Conservation (phyloP, 92 coral and sea anemone genomes). For the Zoanthus sociatus region DNA sequence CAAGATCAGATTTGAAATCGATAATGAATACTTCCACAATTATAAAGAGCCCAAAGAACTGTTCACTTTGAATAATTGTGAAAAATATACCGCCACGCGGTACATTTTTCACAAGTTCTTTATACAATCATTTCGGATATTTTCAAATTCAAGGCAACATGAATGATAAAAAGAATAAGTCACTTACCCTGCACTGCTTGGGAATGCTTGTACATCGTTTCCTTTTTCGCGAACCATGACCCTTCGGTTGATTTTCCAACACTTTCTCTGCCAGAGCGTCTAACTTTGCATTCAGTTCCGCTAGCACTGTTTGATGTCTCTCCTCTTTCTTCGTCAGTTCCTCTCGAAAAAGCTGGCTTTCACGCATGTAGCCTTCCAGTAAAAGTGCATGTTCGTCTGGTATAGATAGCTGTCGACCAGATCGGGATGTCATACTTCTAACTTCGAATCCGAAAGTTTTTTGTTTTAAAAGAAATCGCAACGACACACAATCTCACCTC, state of each 20-base stretch:
- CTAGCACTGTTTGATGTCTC: not conserved
- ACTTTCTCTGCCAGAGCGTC: not conserved
- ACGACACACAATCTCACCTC: not conserved
- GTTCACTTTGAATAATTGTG: not conserved
- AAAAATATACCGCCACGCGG: not conserved
- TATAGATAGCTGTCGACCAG: not conserved
- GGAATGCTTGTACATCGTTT: not conserved
- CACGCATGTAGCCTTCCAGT: not conserved
- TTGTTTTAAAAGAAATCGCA: not conserved
- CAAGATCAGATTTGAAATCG: too few species aligned
- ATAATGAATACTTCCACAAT: too few species aligned
- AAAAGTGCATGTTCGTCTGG: not conserved
- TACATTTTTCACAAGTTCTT: not conserved
- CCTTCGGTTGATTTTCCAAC: not conserved
- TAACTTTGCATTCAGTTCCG: not conserved
- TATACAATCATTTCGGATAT: not conserved
- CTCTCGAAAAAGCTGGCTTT: not conserved
- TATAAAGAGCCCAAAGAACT: not conserved
- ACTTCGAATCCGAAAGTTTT: not conserved
- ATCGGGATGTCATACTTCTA: constrained; percentile 10
- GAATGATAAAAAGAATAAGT: not conserved
- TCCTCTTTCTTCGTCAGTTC: not conserved
- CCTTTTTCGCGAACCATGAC: not conserved
- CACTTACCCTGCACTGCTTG: constrained; percentile 11
- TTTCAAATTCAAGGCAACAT: not conserved